Percentiles rank a stretch among this genome's conserved stretches.
These are phyloP conservation scores for Rousettus leschenaultii DNA, from an alignment of 2,113 vertebrate genomes.

Conservation along the genomic window DNA sequence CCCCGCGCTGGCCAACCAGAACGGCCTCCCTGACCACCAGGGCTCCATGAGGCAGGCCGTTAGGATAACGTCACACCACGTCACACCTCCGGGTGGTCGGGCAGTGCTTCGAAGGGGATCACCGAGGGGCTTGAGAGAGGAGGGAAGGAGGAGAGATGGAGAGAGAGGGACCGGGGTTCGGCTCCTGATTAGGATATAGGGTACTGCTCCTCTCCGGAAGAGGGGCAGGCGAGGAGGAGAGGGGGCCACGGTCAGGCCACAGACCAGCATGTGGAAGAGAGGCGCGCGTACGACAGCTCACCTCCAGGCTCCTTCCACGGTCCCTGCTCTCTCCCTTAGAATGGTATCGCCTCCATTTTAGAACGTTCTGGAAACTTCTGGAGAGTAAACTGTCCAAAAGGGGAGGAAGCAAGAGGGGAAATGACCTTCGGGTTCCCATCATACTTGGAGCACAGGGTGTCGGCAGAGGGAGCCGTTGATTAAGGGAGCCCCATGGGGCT, in stretches of 20 bases:
- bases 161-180: neutral
- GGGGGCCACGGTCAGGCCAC: neutral
- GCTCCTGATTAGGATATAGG: neutral
- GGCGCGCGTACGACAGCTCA: neutral
- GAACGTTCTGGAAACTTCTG: conserved; percentile 23
- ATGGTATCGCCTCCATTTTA: neutral
- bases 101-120: neutral
- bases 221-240: neutral
- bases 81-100: neutral
- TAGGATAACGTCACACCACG: neutral
- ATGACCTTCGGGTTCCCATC: neutral
- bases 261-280: neutral
- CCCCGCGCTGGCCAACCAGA: fast-evolving
- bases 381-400: neutral
- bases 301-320: neutral
- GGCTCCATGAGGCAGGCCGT: fast-evolving
- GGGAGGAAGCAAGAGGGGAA: neutral
- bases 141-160: neutral
- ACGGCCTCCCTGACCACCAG: neutral
- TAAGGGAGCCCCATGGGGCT: neutral
- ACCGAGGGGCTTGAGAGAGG: neutral
- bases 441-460: neutral
- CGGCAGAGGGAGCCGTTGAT: neutral
- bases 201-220: neutral
- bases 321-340: neutral